Evolutionary conservation across 2,888 invertebrate species (phyloP).

Genomic region (Scaptomyza parva): DNA sequence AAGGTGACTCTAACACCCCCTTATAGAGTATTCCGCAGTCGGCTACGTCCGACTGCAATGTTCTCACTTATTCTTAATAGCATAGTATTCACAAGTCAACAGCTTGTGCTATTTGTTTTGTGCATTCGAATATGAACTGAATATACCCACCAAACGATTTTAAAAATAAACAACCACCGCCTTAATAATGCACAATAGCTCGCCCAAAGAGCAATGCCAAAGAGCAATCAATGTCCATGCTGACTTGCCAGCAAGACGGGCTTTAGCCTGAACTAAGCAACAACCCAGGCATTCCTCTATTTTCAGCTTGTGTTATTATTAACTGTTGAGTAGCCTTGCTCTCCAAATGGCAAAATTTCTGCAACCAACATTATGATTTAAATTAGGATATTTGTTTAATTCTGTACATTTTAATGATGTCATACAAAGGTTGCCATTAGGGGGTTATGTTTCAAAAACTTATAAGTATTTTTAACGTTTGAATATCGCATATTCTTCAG

Average conservation of each 20-base stretch:
- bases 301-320: conserved; percentile 59
- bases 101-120: too few relatives aligned
- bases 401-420: conserved; percentile 64
- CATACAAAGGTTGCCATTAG: too few relatives aligned
- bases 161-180: too few relatives aligned
- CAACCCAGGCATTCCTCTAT: conserved; percentile 46
- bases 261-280: conserved; percentile 53
- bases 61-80: too few relatives aligned
- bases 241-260: conserved; percentile 67
- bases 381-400: conserved; percentile 79
- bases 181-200: background rate
- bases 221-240: conserved; percentile 78
- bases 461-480: conserved; percentile 42
- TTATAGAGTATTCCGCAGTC: too few relatives aligned
- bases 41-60: too few relatives aligned
- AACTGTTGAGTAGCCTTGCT: conserved; percentile 35
- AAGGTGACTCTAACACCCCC: too few relatives aligned
- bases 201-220: conserved; percentile 71
- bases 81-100: too few relatives aligned
- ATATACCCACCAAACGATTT: too few relatives aligned
- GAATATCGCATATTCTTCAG: conserved; percentile 31
- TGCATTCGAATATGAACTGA: too few relatives aligned
- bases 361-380: conserved; percentile 79
- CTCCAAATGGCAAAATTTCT: conserved; percentile 28
- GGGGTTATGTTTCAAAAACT: conserved; percentile 47